Conservation (phyloP, 2,797 vertebrate genomes). For the Monodelphis domestica region DNA sequence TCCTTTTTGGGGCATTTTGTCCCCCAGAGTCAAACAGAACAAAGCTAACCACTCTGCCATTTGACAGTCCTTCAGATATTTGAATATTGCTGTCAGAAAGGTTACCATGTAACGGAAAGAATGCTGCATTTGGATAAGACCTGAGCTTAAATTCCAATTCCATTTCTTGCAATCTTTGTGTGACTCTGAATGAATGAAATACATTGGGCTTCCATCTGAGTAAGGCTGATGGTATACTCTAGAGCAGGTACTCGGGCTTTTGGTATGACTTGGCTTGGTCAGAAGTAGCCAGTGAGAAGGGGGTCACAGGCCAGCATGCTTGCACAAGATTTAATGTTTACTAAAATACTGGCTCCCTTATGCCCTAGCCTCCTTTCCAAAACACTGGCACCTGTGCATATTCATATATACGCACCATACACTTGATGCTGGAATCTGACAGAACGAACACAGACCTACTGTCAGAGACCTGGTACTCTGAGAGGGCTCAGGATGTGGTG, state of each 20-base stretch:
- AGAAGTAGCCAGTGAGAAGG: not conserved
- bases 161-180: too few species aligned
- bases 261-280: not conserved
- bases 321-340: not conserved
- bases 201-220: not conserved
- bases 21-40: not conserved
- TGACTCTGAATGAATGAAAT: not conserved
- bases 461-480: not conserved
- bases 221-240: not conserved
- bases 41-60: not conserved
- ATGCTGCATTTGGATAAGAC: not conserved
- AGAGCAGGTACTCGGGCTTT: not conserved
- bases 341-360: not conserved
- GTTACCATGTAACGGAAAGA: not conserved
- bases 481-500: slow-evolving; percentile 13
- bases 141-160: not conserved
- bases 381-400: not conserved
- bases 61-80: not conserved
- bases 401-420: not conserved
- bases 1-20: slow-evolving; percentile 1
- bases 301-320: not conserved
- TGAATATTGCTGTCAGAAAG: not conserved
- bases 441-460: not conserved
- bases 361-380: not conserved
- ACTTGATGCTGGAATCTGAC: not conserved